Conservation (phyloP, 1,140 invertebrate genomes). For the Artemia franciscana region DNA sequence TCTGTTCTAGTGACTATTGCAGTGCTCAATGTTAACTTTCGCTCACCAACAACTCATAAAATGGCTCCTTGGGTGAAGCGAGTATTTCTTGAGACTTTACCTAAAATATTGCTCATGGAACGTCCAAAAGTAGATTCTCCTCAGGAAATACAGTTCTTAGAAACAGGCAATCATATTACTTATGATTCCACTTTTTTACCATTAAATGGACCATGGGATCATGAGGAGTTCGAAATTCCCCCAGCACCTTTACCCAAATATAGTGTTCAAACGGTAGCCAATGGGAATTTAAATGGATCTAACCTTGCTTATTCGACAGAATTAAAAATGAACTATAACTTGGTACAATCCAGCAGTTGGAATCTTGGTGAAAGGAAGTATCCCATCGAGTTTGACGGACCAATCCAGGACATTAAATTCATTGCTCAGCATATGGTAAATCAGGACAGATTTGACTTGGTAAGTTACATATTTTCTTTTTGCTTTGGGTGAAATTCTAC, state of each 20-base stretch:
- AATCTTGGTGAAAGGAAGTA: not conserved
- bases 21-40: constrained; percentile 95
- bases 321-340: not conserved
- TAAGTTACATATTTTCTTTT: constrained; percentile 29
- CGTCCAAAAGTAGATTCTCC: constrained; percentile 28
- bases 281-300: not conserved
- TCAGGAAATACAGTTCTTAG: not conserved
- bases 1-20: constrained; percentile 95
- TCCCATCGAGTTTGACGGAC: constrained; percentile 34
- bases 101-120: constrained; percentile 58
- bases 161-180: not conserved
- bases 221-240: constrained; percentile 33
- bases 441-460: constrained; percentile 76
- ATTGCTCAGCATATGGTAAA: constrained; percentile 83
- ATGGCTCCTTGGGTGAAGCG: constrained; percentile 72
- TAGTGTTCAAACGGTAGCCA: constrained; percentile 1
- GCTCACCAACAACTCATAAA: constrained; percentile 83
- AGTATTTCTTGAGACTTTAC: constrained; percentile 69
- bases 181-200: not conserved
- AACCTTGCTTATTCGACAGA: not conserved
- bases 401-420: constrained; percentile 66
- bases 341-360: not conserved
- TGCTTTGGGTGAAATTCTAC: too few species aligned
- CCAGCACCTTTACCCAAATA: constrained; percentile 17
- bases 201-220: constrained; percentile 10